A percentile compares a stretch with the other conserved stretches of the same genome.
These are phyloP conservation scores for Electrona antarctica DNA, from an alignment of 2,113 vertebrate species.

Conservation along the genomic window DNA sequence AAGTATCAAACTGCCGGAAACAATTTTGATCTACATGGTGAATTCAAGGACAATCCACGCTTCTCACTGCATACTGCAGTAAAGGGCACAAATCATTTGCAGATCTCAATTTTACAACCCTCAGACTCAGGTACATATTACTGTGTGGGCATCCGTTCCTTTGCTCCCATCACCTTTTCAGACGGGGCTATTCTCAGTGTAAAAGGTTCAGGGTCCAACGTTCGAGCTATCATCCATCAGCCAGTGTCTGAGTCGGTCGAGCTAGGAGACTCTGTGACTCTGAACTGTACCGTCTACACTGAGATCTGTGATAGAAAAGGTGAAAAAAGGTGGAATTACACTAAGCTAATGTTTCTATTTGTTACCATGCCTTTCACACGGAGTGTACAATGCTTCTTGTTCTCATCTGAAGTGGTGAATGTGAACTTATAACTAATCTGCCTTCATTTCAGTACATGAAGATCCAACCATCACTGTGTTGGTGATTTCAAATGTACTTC, in stretches of 20 bases:
- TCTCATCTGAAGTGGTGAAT: no score
- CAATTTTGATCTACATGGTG: constrained; percentile 22
- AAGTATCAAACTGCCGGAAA: no score
- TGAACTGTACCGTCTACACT: constrained; percentile 28
- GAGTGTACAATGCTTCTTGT: no score
- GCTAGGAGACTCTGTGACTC: constrained; percentile 3
- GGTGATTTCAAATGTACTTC: not conserved
- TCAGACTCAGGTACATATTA: constrained; percentile 64
- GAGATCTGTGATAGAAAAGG: constrained; percentile 14
- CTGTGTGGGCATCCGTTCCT: constrained; percentile 40
- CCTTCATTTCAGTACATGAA: not conserved
- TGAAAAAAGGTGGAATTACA: no score
- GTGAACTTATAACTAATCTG: not conserved
- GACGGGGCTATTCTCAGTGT: constrained; percentile 37
- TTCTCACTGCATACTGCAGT: constrained; percentile 12
- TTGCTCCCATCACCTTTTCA: constrained; percentile 30
- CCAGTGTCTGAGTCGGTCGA: not conserved
- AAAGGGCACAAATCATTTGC: constrained; percentile 23
- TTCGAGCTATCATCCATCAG: constrained; percentile 5
- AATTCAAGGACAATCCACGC: constrained; percentile 38
- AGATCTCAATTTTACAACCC: constrained; percentile 9
- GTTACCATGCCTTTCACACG: no score
- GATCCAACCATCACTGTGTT: not conserved
- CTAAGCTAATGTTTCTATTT: no score
- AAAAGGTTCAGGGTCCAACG: constrained; percentile 15